Conservation (phyloP, 2,888 invertebrate species). For the Phlogophora meticulosa region DNA sequence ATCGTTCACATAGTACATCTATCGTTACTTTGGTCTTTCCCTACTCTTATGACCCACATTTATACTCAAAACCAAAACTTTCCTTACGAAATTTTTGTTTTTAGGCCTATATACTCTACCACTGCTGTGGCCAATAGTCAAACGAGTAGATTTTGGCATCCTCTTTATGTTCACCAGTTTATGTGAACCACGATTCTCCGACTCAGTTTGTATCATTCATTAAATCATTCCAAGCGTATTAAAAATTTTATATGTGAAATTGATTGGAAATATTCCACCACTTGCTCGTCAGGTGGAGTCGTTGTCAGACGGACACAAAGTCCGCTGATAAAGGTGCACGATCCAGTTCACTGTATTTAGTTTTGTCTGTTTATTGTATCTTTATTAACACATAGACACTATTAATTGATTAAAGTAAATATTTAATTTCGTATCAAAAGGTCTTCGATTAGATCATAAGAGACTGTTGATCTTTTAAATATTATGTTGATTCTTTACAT, state of each 20-base stretch:
- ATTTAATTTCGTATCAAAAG: not conserved
- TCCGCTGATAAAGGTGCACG: conserved; percentile 42
- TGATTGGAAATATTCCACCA: conserved; percentile 33
- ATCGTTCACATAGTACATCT: too few relatives aligned
- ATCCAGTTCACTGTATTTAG: conserved; percentile 38
- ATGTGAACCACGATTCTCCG: too few relatives aligned
- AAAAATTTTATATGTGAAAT: not conserved
- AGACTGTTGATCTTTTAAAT: not conserved
- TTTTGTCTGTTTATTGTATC: conserved; percentile 13
- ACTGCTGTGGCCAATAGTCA: too few relatives aligned
- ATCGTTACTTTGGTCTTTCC: too few relatives aligned
- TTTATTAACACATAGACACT: conserved; percentile 4
- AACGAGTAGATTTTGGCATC: too few relatives aligned
- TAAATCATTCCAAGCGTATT: too few relatives aligned
- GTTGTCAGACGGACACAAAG: conserved; percentile 29
- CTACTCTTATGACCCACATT: too few relatives aligned
- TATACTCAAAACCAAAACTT: too few relatives aligned
- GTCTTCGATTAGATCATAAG: conserved; percentile 1
- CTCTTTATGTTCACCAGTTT: not conserved
- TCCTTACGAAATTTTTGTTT: too few relatives aligned
- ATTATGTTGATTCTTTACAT: not conserved
- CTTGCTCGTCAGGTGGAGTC: conserved; percentile 19
- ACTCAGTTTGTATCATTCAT: too few relatives aligned
- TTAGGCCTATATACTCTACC: too few relatives aligned
- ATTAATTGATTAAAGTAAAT: conserved; percentile 21